Base-by-base conservation (phyloP, 92 coral and sea anemone genomes). In the Paragorgia papillata region DNA sequence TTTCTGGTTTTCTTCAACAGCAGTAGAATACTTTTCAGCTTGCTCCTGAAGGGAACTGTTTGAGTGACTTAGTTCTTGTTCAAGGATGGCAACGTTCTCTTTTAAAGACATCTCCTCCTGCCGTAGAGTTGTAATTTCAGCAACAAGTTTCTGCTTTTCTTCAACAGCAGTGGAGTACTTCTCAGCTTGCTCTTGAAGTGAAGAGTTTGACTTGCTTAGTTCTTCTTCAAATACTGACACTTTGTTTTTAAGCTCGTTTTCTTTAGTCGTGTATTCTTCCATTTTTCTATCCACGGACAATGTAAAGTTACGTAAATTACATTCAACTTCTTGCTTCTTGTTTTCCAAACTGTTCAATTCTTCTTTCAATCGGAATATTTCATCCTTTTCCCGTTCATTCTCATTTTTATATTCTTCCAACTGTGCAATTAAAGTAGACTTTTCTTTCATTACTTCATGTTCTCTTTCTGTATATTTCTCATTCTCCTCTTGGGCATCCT, bases 301-400 rank as follows among this genome's bases (percentile, higher is more conserved):
- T 6, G 2, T 46, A 46, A 46, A n/a, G 12, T 46, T n/a, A 46
- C 12, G 53, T 46, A 46, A 46, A 46, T 46, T 46, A 6, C 2
- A 9, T 6, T 68, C 75, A 24, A 68, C 12, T 13, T 44, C 41
- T 27, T 48, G 31, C 7, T 35, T 68, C 32, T 21, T 44, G 24
- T 49, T 32, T 17, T 53, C 44, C 26, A 51, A 19, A 30, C 32
- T 53, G 8, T 39, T 35, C 1, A 71, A 56, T 22, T 71, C 78
- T 30, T 53, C 26, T 14, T 19, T 71, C 35, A 56, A 56, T 3
- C 15, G 28, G 22, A 1, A 22, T 8, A 56, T 22, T 28, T 56
- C 62, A 22, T 56, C 17, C 30, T 22, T 28, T 7, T 4, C 30
- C 7, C 3, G 12, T 56, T 14, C 62, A n/a, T 46, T 46, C 53